Conservation (phyloP, 2,888 invertebrate genomes). For the Nomada fucata region DNA sequence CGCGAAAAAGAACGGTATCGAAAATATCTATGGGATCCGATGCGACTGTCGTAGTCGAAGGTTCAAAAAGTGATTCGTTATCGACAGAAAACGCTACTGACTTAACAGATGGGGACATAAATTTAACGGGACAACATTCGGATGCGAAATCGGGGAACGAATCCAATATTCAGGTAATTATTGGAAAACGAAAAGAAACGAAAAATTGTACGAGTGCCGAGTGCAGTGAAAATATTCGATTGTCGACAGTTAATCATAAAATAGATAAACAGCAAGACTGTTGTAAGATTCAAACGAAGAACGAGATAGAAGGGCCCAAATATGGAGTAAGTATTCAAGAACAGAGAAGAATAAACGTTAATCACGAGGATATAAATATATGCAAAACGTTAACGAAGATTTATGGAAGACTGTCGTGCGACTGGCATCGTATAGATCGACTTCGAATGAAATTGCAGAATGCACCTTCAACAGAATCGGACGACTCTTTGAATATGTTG, state of each 20-base stretch:
- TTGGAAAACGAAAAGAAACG: background rate
- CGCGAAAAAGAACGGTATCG: background rate
- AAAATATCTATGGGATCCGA: background rate
- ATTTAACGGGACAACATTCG: too few species aligned
- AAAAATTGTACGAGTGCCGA: background rate
- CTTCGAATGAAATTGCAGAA: conserved; percentile 6
- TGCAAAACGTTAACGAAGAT: conserved; percentile 36
- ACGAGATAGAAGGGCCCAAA: background rate
- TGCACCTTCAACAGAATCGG: background rate
- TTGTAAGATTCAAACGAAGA: background rate
- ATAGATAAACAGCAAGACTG: background rate
- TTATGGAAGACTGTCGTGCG: conserved; percentile 8
- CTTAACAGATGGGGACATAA: background rate
- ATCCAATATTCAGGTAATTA: background rate
- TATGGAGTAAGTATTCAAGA: background rate
- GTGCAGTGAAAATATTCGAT: background rate
- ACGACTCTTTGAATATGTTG: background rate
- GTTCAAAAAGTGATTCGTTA: background rate
- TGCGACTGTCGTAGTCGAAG: background rate
- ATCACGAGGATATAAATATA: conserved; percentile 19
- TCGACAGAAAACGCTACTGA: background rate
- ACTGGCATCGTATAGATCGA: conserved; percentile 18
- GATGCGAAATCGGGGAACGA: background rate
- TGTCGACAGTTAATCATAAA: background rate
- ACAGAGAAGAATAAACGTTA: background rate